These are phyloP conservation scores for Ascaphus truei DNA, from an alignment of 2,113 vertebrate genomes.

Conservation along the genomic window DNA sequence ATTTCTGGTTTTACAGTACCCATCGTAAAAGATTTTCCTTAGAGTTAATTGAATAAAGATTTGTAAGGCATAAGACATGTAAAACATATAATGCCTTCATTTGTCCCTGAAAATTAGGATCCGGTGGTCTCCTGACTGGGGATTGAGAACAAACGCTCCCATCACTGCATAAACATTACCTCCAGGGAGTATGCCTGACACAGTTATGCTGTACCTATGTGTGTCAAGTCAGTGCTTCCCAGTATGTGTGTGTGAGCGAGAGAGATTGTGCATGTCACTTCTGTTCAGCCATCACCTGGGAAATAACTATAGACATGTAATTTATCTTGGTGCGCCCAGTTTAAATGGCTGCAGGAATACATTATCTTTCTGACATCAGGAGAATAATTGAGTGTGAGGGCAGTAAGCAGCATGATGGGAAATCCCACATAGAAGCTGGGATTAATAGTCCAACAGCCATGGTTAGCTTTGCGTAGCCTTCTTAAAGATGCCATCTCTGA, in stretches of 20 bases:
- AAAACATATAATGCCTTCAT: background rate
- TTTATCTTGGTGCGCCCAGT: slow-evolving; percentile 32
- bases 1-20: too few species aligned
- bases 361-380: slow-evolving; percentile 31
- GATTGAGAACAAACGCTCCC: background rate
- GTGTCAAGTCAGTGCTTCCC: slow-evolving; percentile 8
- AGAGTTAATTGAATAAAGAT: too few species aligned
- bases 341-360: slow-evolving; percentile 37
- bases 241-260: slow-evolving; percentile 6
- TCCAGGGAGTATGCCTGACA: slow-evolving; percentile 2
- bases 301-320: slow-evolving; percentile 38
- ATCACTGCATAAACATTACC: slow-evolving; percentile 8
- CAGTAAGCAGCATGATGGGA: background rate
- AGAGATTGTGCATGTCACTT: slow-evolving; percentile 35
- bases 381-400: slow-evolving; percentile 8
- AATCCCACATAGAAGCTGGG: too few species aligned
- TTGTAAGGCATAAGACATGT: background rate
- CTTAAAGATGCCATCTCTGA: too few species aligned
- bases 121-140: slow-evolving; percentile 16
- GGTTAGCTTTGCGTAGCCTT: too few species aligned
- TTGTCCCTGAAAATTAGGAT: slow-evolving; percentile 16
- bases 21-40: too few species aligned
- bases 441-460: too few species aligned
- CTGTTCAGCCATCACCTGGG: slow-evolving; percentile 32
- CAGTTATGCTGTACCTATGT: slow-evolving; percentile 22